phyloP scores from a whole-genome alignment of 2,888 invertebrate species.

The Morinoia aosen region DNA sequence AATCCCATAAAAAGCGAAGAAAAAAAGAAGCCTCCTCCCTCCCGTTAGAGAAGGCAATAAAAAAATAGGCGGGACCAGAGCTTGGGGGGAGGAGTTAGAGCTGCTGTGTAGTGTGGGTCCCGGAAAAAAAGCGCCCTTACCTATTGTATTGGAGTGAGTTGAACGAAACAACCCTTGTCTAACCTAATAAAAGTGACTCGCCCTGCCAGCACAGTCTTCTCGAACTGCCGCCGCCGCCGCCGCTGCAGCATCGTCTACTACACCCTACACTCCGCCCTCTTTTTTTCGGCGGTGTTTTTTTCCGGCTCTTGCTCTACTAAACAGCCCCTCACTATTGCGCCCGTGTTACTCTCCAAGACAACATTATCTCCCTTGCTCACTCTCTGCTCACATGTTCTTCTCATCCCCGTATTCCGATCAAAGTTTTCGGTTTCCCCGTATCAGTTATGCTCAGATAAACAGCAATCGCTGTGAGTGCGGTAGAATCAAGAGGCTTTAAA shows the following conservation, averaged over 20 bases:
- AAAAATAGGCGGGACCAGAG: slow-evolving; percentile 53
- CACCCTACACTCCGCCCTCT: slow-evolving; percentile 45
- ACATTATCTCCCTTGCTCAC: slow-evolving; percentile 20
- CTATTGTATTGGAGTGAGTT: slow-evolving; percentile 51
- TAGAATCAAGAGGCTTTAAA: neutral
- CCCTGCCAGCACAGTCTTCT: slow-evolving; percentile 27
- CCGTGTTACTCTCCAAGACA: slow-evolving; percentile 10
- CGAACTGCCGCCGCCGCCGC: slow-evolving; percentile 6
- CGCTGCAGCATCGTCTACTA: slow-evolving; percentile 12
- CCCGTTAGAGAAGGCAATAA: slow-evolving; percentile 35
- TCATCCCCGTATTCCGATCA: neutral
- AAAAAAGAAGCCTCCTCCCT: slow-evolving; percentile 39
- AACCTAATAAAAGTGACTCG: slow-evolving; percentile 52
- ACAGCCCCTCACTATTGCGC: slow-evolving; percentile 25
- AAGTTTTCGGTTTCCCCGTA: neutral
- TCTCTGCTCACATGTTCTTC: neutral
- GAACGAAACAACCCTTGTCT: slow-evolving; percentile 51
- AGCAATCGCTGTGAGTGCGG: neutral
- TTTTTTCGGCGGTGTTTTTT: slow-evolving; percentile 15
- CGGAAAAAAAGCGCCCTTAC: slow-evolving; percentile 45
- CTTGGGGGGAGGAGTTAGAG: slow-evolving; percentile 48
- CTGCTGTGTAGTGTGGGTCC: slow-evolving; percentile 30
- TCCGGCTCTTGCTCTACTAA: slow-evolving; percentile 8
- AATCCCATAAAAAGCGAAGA: neutral
- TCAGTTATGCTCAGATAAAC: neutral